Base-by-base conservation (phyloP, 2,888 invertebrate genomes). In the Oligia strigilis region DNA sequence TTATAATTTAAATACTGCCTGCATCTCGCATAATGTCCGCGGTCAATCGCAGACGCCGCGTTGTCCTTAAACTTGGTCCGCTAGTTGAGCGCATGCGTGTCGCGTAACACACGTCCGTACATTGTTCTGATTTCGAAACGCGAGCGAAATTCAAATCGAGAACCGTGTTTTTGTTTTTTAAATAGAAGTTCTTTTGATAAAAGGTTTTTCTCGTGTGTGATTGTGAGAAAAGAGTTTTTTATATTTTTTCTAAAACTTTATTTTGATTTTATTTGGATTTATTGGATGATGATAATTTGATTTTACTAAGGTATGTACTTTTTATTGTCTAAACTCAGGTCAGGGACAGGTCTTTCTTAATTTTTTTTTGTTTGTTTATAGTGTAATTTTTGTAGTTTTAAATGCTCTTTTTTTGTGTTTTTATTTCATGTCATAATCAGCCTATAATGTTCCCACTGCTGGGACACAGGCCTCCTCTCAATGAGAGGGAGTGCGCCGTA, bases 61-160 rank as follows among this genome's bases (percentile, higher is more conserved):
- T 91, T 92, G 93, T 90, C 94, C 94, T 95, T 94, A 94, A 95
- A 94, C 94, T 95, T 94, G 94, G 86, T 87, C 87, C 81, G 72
- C 87, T 89, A 90, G 92, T 90, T 81, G 88, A 85, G 82, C 81
- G 90, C 90, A 89, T 90, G 91, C 91, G 90, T 89, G 89, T 83
- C 90, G 90, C 88, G 90, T 89, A 80, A 80, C 88, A 89, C 90
- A 88, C 92, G 92, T 89, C 87, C 86, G 89, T 84, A 85, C 83
- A 85, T 91, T 89, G 88, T 83, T 88, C 86, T 83, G 77, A 81
- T 87, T 88, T 88, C 82, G 62, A 89, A 90, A 89, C 86, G 85
- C 88, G 89, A 82, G 73, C 85, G 81, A 86, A 87, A 87, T 87
- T 74, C 62, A 78, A 85, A 82, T 49, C 6, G 43, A 55, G 49